Percentiles rank a stretch among this genome's conserved stretches.
phyloP scores from a whole-genome alignment of 2,888 invertebrate genomes.

The Sipha maydis region DNA sequence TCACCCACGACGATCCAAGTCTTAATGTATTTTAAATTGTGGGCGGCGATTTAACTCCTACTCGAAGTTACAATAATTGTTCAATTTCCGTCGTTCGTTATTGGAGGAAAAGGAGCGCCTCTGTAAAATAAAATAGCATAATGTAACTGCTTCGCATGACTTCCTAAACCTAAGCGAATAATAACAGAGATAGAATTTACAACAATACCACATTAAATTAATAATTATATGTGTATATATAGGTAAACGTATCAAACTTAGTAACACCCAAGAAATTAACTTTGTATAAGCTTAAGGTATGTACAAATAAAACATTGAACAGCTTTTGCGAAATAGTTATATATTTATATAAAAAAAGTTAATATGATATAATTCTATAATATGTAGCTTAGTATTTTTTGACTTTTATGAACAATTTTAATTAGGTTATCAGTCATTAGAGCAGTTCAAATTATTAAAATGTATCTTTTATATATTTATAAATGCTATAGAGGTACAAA shows the following conservation, averaged over 20 bases:
- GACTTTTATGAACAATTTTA: background rate
- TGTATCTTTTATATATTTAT: background rate
- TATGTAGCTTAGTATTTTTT: background rate
- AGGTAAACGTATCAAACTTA: background rate
- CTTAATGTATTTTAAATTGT: slow-evolving; percentile 53
- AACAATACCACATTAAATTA: slow-evolving; percentile 42
- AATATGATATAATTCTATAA: background rate
- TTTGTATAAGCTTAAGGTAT: background rate
- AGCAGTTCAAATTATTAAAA: background rate
- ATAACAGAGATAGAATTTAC: slow-evolving; percentile 30
- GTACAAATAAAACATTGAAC: background rate
- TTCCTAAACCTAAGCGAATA: slow-evolving; percentile 32
- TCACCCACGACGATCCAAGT: slow-evolving; percentile 33
- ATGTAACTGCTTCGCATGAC: slow-evolving; percentile 25
- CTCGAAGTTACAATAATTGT: slow-evolving; percentile 53
- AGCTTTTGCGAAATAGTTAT: background rate
- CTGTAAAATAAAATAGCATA: slow-evolving; percentile 38
- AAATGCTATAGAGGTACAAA: background rate
- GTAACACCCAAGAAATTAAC: background rate
- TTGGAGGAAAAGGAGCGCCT: slow-evolving; percentile 58
- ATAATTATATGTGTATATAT: background rate
- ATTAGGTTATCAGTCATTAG: background rate
- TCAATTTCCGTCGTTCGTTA: slow-evolving; percentile 55
- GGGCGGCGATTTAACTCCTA: slow-evolving; percentile 53
- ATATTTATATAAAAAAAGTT: background rate